A percentile compares a stretch with the other conserved stretches of the same genome.
Conservation (phyloP, 2,888 invertebrate genomes). For the Athalia cordata region DNA sequence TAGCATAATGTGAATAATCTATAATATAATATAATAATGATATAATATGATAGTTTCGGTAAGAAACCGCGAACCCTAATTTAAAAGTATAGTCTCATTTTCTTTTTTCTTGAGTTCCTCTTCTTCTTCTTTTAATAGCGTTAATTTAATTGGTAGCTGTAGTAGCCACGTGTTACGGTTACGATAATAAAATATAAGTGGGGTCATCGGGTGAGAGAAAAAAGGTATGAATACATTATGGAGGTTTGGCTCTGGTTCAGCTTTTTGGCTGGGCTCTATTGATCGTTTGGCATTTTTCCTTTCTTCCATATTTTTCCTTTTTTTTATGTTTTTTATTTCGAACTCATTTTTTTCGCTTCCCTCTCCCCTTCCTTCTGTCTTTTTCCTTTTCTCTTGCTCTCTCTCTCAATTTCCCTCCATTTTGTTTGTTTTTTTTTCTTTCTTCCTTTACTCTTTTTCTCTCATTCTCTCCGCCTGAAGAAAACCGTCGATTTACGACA, state of each 20-base stretch:
- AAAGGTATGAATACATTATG: neutral
- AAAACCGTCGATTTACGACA: too few relatives aligned
- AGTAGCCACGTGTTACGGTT: slow-evolving; percentile 3
- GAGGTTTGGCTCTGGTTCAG: neutral
- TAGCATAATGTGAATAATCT: too few relatives aligned
- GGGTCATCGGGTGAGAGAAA: slow-evolving; percentile 1
- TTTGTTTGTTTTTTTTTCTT: neutral
- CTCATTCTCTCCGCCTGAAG: neutral
- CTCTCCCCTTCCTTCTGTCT: too few relatives aligned
- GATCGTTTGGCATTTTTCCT: too few relatives aligned
- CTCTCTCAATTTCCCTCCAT: too few relatives aligned
- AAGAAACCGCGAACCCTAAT: neutral
- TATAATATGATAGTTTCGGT: neutral
- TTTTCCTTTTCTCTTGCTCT: too few relatives aligned
- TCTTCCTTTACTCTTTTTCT: neutral
- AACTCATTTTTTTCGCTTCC: too few relatives aligned
- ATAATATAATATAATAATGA: neutral
- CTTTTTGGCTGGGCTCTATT: too few relatives aligned
- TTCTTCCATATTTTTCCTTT: too few relatives aligned
- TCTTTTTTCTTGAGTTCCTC: neutral
- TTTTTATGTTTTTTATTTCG: too few relatives aligned
- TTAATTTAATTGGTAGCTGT: slow-evolving; percentile 27
- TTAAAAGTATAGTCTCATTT: neutral
- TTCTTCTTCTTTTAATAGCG: neutral
- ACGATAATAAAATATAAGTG: slow-evolving; percentile 38